Conservation (phyloP, 2,113 vertebrate species). For the Arvicanthis niloticus region DNA sequence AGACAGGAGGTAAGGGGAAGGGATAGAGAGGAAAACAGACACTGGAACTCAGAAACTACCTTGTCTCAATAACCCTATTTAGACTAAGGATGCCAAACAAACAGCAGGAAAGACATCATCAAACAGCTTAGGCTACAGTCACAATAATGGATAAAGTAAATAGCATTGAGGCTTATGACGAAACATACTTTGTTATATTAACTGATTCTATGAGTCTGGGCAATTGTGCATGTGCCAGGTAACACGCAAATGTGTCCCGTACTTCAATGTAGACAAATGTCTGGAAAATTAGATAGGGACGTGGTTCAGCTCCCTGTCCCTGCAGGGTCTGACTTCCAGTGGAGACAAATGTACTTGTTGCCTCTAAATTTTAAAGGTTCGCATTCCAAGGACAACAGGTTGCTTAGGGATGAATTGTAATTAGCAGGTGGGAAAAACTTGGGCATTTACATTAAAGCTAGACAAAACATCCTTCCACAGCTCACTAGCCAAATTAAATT, state of each 20-base stretch:
- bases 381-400: neutral
- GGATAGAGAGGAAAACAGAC: neutral
- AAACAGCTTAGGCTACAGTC: neutral
- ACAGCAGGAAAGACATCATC: neutral
- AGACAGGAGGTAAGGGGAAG: neutral
- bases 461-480: neutral
- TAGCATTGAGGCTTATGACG: neutral
- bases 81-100: neutral
- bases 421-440: neutral
- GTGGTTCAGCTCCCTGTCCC: neutral
- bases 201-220: neutral
- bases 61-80: neutral
- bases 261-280: neutral
- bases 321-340: neutral
- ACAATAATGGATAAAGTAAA: neutral
- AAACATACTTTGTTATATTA: neutral
- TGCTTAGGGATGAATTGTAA: neutral
- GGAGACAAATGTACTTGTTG: neutral
- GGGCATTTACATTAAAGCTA: neutral
- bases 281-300: neutral
- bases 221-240: neutral
- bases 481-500: neutral
- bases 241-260: neutral
- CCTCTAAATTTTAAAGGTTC: neutral
- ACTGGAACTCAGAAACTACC: neutral